These are phyloP conservation scores for Fabriciana adippe DNA, from an alignment of 2,888 invertebrate genomes.

Conservation along the genomic window DNA sequence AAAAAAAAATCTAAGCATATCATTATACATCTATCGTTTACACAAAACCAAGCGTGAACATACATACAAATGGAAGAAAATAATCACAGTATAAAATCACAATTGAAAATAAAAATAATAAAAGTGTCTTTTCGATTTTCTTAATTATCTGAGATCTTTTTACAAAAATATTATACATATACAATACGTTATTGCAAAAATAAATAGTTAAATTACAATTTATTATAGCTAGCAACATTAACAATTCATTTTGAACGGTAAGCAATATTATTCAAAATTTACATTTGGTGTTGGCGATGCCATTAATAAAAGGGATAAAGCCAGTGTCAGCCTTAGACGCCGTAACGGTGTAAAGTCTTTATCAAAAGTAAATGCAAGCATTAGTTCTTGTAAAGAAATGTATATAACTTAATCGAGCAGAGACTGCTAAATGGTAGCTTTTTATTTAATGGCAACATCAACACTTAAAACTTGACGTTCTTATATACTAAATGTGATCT, in stretches of 20 bases:
- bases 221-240: conserved; percentile 74
- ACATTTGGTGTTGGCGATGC: conserved; percentile 58
- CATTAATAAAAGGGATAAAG: conserved; percentile 46
- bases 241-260: conserved; percentile 72
- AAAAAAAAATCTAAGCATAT: conserved; percentile 44
- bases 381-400: conserved; percentile 50
- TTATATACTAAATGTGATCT: conserved; percentile 72
- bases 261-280: conserved; percentile 74
- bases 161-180: conserved; percentile 65
- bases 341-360: conserved; percentile 53
- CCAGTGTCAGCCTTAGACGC: conserved; percentile 38
- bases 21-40: conserved; percentile 41
- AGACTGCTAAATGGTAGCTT: conserved; percentile 45
- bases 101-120: conserved; percentile 53
- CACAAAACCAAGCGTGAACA: conserved; percentile 46
- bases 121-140: conserved; percentile 48
- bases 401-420: conserved; percentile 41
- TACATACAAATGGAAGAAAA: conserved; percentile 48
- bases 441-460: conserved; percentile 61
- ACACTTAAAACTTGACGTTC: conserved; percentile 53
- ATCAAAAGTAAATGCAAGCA: conserved; percentile 71
- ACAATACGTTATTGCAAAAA: conserved; percentile 59
- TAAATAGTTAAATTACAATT: conserved; percentile 60
- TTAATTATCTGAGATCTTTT: conserved; percentile 64
- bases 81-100: conserved; percentile 74